phyloP scores from a whole-genome alignment of 2,888 invertebrate species.

The Luperina testacea region DNA sequence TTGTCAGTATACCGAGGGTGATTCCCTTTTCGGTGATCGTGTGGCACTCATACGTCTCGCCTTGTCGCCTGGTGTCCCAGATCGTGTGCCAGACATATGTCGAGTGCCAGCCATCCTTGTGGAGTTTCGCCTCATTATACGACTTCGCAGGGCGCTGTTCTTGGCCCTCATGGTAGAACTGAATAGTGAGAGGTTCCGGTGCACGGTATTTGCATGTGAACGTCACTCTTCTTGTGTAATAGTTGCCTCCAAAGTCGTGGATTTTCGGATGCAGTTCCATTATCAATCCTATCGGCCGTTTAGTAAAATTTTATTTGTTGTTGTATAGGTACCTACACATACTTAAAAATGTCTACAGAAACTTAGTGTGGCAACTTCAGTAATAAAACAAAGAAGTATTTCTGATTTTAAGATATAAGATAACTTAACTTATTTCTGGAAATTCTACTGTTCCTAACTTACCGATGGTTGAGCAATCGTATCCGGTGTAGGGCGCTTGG shows the following conservation, averaged over 20 bases:
- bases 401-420: neutral
- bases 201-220: conserved; percentile 85
- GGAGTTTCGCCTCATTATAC: conserved; percentile 75
- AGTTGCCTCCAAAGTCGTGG: conserved; percentile 69
- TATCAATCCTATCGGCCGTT: conserved; percentile 78
- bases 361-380: neutral
- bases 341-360: neutral
- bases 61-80: conserved; percentile 78
- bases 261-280: conserved; percentile 86
- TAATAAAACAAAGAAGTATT: neutral
- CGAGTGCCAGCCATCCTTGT: conserved; percentile 81
- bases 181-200: conserved; percentile 82
- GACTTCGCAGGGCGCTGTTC: conserved; percentile 74
- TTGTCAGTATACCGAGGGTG: conserved; percentile 81
- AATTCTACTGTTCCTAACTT: conserved; percentile 24
- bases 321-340: neutral
- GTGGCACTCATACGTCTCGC: conserved; percentile 81
- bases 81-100: conserved; percentile 76
- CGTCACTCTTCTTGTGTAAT: conserved; percentile 73
- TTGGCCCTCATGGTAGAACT: conserved; percentile 79
- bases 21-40: conserved; percentile 80
- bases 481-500: conserved; percentile 92
- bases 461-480: conserved; percentile 90
- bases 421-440: neutral
- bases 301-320: conserved; percentile 54